These are phyloP conservation scores for Oryzias sinensis DNA, from an alignment of 2,797 vertebrate species.

Conservation along the genomic window DNA sequence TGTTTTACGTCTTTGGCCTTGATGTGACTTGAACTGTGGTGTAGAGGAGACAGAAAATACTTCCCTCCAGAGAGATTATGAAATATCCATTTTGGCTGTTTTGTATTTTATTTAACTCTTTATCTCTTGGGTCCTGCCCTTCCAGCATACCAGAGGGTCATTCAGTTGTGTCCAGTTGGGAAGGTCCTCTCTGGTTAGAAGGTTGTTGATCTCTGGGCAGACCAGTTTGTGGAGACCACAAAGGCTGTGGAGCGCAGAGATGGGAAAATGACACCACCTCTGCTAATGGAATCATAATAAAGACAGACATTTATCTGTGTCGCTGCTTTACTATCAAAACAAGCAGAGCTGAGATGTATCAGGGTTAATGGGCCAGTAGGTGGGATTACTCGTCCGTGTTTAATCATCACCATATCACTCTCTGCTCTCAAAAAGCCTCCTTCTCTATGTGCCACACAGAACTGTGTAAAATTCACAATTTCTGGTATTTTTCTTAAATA, in stretches of 20 bases:
- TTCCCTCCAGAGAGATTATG: constrained; percentile 13
- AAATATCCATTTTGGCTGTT: constrained; percentile 30
- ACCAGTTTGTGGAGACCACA: constrained; percentile 9
- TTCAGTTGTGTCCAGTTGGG: constrained; percentile 35
- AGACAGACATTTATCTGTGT: constrained; percentile 54
- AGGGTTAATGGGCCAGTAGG: constrained; percentile 47
- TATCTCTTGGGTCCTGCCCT: constrained; percentile 33
- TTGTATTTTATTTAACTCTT: constrained; percentile 27
- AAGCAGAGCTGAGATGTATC: constrained; percentile 42
- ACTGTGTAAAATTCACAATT: background rate
- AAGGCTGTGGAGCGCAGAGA: constrained; percentile 19
- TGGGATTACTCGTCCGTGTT: constrained; percentile 31
- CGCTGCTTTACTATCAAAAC: constrained; percentile 50
- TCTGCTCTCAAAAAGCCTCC: constrained; percentile 4
- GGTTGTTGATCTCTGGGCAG: constrained; percentile 17
- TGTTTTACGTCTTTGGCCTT: constrained; percentile 27
- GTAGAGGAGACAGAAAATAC: constrained; percentile 18
- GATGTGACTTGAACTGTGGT: constrained; percentile 21
- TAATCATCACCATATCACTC: constrained; percentile 28
- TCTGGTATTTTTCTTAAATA: background rate
- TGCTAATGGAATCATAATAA: constrained; percentile 59
- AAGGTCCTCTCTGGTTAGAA: constrained; percentile 20
- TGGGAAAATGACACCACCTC: constrained; percentile 51
- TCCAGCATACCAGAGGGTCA: constrained; percentile 49
- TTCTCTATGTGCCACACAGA: constrained; percentile 4